phyloP scores from a whole-genome alignment of 2,888 invertebrate species.

The Osmoderma eremita region DNA sequence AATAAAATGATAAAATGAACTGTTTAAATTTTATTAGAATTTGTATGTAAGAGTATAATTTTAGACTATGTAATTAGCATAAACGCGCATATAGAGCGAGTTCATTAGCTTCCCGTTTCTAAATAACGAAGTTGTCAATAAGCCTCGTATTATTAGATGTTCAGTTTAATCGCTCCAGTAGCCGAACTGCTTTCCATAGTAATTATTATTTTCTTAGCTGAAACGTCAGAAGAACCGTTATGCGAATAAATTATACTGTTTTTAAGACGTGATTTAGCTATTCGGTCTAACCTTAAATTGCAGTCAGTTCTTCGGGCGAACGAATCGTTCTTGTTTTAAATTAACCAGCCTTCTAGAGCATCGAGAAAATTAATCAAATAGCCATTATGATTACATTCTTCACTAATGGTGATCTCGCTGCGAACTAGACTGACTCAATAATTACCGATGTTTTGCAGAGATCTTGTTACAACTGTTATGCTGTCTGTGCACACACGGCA shows the following conservation, averaged over 20 bases:
- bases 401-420: slow-evolving; percentile 24
- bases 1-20: no score
- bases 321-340: slow-evolving; percentile 26
- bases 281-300: neutral
- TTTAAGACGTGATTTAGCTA: neutral
- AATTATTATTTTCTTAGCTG: slow-evolving; percentile 21
- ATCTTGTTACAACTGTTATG: slow-evolving; percentile 8
- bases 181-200: slow-evolving; percentile 4
- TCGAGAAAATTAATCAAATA: slow-evolving; percentile 34
- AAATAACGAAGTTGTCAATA: slow-evolving; percentile 12
- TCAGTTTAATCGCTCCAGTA: slow-evolving; percentile 10
- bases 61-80: no score
- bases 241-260: slow-evolving; percentile 24
- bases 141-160: neutral
- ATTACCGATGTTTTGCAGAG: slow-evolving; percentile 24
- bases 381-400: slow-evolving; percentile 36
- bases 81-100: no score
- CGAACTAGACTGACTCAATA: slow-evolving; percentile 26
- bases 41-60: no score
- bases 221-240: slow-evolving; percentile 21
- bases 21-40: no score
- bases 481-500: neutral
- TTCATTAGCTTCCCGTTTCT: no score
- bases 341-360: slow-evolving; percentile 7
- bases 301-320: slow-evolving; percentile 17